Evolutionary conservation across 2,888 invertebrate species (phyloP).

Genomic region (Sminthurides aquaticus): DNA sequence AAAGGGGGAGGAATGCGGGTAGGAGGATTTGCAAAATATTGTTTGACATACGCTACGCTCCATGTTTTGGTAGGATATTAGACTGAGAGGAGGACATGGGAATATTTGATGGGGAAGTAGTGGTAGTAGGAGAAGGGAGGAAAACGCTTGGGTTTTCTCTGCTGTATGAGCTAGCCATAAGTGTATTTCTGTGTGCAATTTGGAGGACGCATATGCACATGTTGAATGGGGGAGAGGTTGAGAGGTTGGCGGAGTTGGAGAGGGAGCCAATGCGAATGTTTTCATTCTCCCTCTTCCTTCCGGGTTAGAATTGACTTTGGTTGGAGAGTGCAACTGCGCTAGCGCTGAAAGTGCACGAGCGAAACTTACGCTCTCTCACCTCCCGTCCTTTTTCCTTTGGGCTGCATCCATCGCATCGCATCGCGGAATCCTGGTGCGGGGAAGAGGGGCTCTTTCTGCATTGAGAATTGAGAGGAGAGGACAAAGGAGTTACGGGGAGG

Average conservation of each 20-base stretch:
- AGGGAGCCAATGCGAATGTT: constrained; percentile 22
- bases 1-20: too few species aligned
- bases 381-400: constrained; percentile 7
- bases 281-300: constrained; percentile 20
- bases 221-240: constrained; percentile 5
- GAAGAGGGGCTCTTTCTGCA: too few species aligned
- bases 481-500: neutral
- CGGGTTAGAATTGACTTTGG: constrained; percentile 21
- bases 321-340: constrained; percentile 19
- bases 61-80: too few species aligned
- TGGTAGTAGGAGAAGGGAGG: too few species aligned
- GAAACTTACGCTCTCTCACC: constrained; percentile 4
- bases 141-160: too few species aligned
- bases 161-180: too few species aligned
- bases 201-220: neutral
- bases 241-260: constrained; percentile 7
- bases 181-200: constrained; percentile 9
- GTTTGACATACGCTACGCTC: too few species aligned
- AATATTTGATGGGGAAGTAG: too few species aligned
- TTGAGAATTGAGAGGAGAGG: neutral
- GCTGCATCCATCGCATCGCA: constrained; percentile 2
- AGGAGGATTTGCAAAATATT: too few species aligned
- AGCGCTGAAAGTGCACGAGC: constrained; percentile 13
- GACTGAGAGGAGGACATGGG: too few species aligned
- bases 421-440: neutral